phyloP scores from a whole-genome alignment of 2,113 vertebrate species.

The Puntigrus tetrazona region DNA sequence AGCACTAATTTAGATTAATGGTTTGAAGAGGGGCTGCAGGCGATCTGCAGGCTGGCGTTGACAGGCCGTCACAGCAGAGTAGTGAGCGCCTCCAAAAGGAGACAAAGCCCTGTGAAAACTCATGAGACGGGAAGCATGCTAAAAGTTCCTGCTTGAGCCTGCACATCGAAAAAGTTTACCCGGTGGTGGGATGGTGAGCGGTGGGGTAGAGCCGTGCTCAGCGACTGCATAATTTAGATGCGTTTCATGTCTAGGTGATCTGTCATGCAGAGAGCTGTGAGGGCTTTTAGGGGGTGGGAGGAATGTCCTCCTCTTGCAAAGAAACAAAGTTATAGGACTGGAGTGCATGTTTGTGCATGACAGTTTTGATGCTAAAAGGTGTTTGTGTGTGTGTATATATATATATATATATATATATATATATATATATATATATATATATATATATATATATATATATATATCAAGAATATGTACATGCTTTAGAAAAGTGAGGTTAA shows the following conservation, averaged over 20 bases:
- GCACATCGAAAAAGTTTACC: constrained; percentile 6
- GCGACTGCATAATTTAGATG: constrained; percentile 71
- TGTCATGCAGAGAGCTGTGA: constrained; percentile 69
- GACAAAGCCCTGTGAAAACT: constrained; percentile 51
- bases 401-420: too few species aligned
- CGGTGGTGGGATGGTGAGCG: background rate
- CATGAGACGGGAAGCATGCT: constrained; percentile 8
- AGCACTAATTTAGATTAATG: constrained; percentile 81
- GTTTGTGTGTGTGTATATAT: too few species aligned
- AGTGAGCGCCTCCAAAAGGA: constrained; percentile 61
- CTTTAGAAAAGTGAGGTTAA: too few species aligned
- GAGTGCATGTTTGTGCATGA: background rate
- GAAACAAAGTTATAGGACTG: constrained; percentile 60
- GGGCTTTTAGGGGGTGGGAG: constrained; percentile 67
- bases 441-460: too few species aligned
- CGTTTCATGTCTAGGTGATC: constrained; percentile 69
- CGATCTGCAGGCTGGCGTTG: constrained; percentile 66
- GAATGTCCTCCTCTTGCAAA: constrained; percentile 56
- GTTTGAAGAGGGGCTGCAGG: constrained; percentile 60
- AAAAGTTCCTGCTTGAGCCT: constrained; percentile 21
- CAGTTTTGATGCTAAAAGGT: too few species aligned
- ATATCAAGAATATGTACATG: too few species aligned
- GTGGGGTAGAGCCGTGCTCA: constrained; percentile 28
- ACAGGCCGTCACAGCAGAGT: constrained; percentile 68
- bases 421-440: too few species aligned